These are phyloP conservation scores for Charanyca ferruginea DNA, from an alignment of 2,888 invertebrate genomes.

Conservation along the genomic window DNA sequence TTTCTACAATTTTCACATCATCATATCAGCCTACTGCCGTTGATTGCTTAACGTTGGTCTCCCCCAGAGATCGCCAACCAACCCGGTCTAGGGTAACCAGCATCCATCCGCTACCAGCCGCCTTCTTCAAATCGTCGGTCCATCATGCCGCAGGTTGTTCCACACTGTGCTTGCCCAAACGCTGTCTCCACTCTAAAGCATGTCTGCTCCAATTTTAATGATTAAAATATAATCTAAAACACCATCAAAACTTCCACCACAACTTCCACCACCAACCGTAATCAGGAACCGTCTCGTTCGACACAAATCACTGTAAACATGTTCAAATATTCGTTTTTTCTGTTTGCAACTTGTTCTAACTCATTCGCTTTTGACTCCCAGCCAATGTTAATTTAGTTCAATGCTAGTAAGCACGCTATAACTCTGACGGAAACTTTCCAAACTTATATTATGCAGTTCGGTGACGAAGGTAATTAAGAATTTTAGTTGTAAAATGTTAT, in stretches of 20 bases:
- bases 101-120: no score
- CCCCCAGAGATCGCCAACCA: no score
- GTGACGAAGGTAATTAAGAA: constrained; percentile 66
- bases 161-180: no score
- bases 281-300: constrained; percentile 51
- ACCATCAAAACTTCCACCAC: constrained; percentile 49
- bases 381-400: constrained; percentile 71
- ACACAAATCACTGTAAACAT: constrained; percentile 61
- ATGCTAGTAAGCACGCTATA: constrained; percentile 65
- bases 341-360: constrained; percentile 60
- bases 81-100: no score
- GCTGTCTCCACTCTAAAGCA: no score
- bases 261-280: constrained; percentile 38
- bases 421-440: constrained; percentile 51
- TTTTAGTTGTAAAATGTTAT: constrained; percentile 51
- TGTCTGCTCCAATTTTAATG: not conserved
- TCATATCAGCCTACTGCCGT: no score
- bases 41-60: no score
- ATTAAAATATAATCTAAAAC: constrained; percentile 14
- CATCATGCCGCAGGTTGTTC: no score
- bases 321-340: constrained; percentile 50
- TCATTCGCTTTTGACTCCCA: constrained; percentile 68
- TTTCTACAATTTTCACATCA: no score
- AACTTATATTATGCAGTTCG: constrained; percentile 66
- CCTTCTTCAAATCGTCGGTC: no score